These are phyloP conservation scores for Euura saliciscinereae DNA, from an alignment of 1,140 invertebrate genomes.

Conservation along the genomic window DNA sequence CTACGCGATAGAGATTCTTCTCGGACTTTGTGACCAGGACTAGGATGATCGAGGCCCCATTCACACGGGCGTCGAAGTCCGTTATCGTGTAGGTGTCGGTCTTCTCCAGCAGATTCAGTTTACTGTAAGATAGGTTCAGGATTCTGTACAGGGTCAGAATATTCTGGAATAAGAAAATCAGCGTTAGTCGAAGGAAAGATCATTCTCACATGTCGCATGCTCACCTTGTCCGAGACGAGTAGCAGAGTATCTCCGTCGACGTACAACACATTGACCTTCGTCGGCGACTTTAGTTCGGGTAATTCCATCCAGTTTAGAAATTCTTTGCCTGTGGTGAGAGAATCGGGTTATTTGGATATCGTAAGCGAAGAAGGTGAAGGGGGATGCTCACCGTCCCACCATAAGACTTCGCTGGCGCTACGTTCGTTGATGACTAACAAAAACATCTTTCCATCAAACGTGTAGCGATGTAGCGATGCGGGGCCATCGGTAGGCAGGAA, in stretches of 20 bases:
- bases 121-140: constrained; percentile 17
- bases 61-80: constrained; percentile 24
- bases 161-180: constrained; percentile 24
- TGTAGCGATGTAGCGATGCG: constrained; percentile 32
- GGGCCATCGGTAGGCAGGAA: constrained; percentile 29
- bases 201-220: neutral
- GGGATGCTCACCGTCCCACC: constrained; percentile 38
- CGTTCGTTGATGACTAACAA: constrained; percentile 29
- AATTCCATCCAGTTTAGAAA: constrained; percentile 33
- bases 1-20: constrained; percentile 21
- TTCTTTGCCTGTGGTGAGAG: constrained; percentile 30
- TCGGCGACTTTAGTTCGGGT: constrained; percentile 23
- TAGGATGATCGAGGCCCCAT: constrained; percentile 19
- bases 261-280: constrained; percentile 23
- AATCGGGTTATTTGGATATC: neutral
- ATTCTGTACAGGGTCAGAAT: constrained; percentile 32
- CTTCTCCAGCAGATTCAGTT: constrained; percentile 14
- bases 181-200: too few relatives aligned
- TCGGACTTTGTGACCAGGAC: constrained; percentile 22
- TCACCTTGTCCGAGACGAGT: constrained; percentile 30
- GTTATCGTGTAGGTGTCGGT: constrained; percentile 17
- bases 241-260: constrained; percentile 34
- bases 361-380: too few relatives aligned
- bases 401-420: constrained; percentile 26
- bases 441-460: constrained; percentile 25